Base-by-base conservation (phyloP, 53 echinoderm and acorn worm species). In the Henricia sp. region DNA sequence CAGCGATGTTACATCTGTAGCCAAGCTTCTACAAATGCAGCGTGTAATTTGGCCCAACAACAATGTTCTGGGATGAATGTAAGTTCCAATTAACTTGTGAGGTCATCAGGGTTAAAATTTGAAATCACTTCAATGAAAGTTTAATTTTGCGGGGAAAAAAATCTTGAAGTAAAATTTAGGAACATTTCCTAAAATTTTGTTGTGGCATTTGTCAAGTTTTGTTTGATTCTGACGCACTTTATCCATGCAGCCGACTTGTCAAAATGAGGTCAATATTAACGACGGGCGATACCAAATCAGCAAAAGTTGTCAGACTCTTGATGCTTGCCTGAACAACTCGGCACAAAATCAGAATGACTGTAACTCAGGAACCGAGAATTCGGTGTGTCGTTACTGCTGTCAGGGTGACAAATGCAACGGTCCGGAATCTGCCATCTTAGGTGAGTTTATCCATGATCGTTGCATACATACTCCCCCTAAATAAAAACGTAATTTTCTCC, bases 361-460 rank as follows among this genome's bases (percentile, higher is more conserved):
- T 62, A 84, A 84, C 82, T 35, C 68, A 8, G 68, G 60, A 0
- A 67, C 28, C 3, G 50, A 32, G n/a, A 87, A 89, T 71, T 87
- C 87, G 3, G 82, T 83, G 6, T 93, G 93, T 17, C 64, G 87
- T 20, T 87, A 87, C 32, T 93, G 93, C 41, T 93, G 93, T 52
- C 87, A 90, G n/a, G 93, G 93, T 3, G 71, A 87, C 51, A 37
- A 51, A 10, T 93, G 93, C 28, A 93, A 93, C 59, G 51, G n/a
- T 0, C 87, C 90, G 8, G 86, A 83, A 27, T 77, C 86, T 0
- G 90, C 90, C 24, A 83, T 90, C 42, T 50, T 87, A 8, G 66
- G 93, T 93, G 63, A 69, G 75, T 82, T 36, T 17, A 20, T 1
- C 19, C 13, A n/a, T 41, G 11, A 2, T 8, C 36, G 13, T 44